Percentiles rank a stretch among this genome's conserved stretches.
Conservation (phyloP, 2,797 vertebrate genomes). For the Myiothlypis coronata region DNA sequence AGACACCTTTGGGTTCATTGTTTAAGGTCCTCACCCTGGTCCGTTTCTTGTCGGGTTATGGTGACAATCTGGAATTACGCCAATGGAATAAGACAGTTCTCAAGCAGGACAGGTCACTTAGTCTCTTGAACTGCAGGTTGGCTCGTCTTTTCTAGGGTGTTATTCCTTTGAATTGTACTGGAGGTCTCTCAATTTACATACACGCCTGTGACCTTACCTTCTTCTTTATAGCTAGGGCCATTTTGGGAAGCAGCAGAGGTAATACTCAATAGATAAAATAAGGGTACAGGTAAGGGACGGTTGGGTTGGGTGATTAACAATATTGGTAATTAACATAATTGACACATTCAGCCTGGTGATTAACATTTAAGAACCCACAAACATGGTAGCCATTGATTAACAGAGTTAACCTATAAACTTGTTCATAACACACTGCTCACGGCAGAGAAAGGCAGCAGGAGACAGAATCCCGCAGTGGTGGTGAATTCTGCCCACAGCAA, state of each 20-base stretch:
- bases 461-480: fast-evolving
- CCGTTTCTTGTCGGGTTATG: neutral
- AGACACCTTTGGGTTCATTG: neutral
- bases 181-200: neutral
- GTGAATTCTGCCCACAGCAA: neutral
- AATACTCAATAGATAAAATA: neutral
- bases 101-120: neutral
- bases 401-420: neutral
- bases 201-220: neutral
- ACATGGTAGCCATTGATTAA: neutral
- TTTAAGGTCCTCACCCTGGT: neutral
- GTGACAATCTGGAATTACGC: neutral
- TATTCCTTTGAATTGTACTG: neutral
- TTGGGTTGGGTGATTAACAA: neutral
- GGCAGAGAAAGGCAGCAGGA: neutral
- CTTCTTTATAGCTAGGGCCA: too few relatives aligned
- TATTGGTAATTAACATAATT: neutral
- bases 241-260: neutral
- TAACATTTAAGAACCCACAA: neutral
- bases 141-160: neutral
- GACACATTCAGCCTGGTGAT: neutral
- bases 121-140: neutral
- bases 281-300: neutral
- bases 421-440: neutral
- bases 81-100: neutral